These are phyloP conservation scores for Drosophila pseudoobscura DNA, from an alignment of 1,140 invertebrate species.

Conservation along the genomic window DNA sequence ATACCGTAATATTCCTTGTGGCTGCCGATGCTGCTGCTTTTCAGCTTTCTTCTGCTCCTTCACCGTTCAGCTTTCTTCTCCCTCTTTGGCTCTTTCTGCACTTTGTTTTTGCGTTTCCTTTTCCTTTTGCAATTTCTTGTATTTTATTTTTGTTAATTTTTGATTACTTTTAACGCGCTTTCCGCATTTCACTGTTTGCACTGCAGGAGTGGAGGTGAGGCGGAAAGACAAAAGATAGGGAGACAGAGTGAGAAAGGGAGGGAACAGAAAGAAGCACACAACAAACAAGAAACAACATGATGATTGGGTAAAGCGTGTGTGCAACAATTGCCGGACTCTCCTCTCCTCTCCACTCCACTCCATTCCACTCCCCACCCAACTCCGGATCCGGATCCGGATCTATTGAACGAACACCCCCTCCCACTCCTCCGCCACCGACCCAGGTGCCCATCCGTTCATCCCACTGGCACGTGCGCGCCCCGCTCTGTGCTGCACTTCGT, in stretches of 20 bases:
- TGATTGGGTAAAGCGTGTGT: constrained; percentile 14
- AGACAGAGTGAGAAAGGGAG: constrained; percentile 2
- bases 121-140: constrained; percentile 15
- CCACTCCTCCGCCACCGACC: neutral
- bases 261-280: constrained; percentile 37
- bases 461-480: constrained; percentile 1
- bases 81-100: constrained; percentile 14
- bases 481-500: constrained; percentile 17
- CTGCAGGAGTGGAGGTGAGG: constrained; percentile 30
- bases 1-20: constrained; percentile 33
- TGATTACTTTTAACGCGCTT: constrained; percentile 47
- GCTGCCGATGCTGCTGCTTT: neutral
- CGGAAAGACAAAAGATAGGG: constrained; percentile 1
- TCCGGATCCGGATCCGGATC: constrained; percentile 1
- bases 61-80: neutral
- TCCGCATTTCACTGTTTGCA: constrained; percentile 62
- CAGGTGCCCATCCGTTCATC: constrained; percentile 1
- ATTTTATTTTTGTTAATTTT: constrained; percentile 15
- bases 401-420: neutral
- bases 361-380: constrained; percentile 8
- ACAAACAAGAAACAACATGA: constrained; percentile 51
- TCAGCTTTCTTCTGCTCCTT: constrained; percentile 11
- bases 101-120: constrained; percentile 5
- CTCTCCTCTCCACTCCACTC: neutral
- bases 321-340: constrained; percentile 40